Evolutionary conservation across 2,113 vertebrate genomes (phyloP), one percentile per base, ranked within the genome.

Genomic region (Misgurnus anguillicaudatus): DNA sequence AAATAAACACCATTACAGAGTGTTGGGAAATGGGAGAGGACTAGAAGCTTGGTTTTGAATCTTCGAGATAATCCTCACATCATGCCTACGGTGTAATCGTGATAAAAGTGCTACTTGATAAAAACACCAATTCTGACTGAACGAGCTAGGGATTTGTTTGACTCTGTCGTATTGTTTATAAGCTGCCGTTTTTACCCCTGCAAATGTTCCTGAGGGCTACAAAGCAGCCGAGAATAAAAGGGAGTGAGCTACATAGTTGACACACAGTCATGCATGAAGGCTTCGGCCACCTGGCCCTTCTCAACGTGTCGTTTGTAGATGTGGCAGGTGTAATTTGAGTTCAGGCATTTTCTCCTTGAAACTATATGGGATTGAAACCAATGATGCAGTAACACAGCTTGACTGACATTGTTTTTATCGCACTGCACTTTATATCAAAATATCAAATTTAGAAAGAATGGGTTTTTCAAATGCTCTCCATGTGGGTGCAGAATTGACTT

Each of bases 251-350:
- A 39, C 71, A 39, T 9, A 41, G 21, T 57, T 41, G 21, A 53
- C 19, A 53, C 19, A 45, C 51, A 47, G 71, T 75, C 63, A 57
- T 24, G 62, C 69, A 74, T 24, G 51, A 66, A 51, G 69, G 38
- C 67, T 74, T 74, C 36, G 57, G 47, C 67, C 38, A 71, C 67
- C 77, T 64, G 42, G 24, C 68, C 58, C 58, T 65, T 63, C 48
- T 80, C 14, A 13, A 36, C 3, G 6, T 21, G 62, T 51, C 51
- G 74, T 65, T 51, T 62, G 53, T 17, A n/a, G 24, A n/a, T 48
- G 41, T 87, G 87, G 83, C 58, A 57, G 80, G 83, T 74, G 68
- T 72, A 79, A 73, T 67, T 79, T 58, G 36, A 72, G 66, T 77
- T 75, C 67, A 80, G 77, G 80, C 68, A 62, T 58, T 67, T 67